Percentiles rank a stretch among this genome's conserved stretches.
phyloP scores from a whole-genome alignment of 2,888 invertebrate species.

The Deroplatys truncata region DNA sequence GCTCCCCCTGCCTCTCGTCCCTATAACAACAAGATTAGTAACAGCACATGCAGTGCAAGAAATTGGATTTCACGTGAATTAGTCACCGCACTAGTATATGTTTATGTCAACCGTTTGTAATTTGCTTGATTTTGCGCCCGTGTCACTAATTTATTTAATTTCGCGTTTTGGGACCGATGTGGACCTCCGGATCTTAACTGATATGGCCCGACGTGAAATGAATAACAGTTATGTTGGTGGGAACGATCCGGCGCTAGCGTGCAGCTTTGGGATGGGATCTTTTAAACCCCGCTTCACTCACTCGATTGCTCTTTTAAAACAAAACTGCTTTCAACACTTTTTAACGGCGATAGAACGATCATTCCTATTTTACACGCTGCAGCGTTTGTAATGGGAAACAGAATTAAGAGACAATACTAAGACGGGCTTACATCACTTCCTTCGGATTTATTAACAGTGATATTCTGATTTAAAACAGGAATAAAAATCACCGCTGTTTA shows the following conservation, averaged over 20 bases:
- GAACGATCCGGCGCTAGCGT: neutral
- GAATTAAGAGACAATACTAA: neutral
- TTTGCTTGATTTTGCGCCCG: neutral
- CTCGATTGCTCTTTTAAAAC: neutral
- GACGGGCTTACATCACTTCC: too few relatives aligned
- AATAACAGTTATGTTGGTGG: neutral
- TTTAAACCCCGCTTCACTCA: neutral
- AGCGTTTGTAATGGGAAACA: neutral
- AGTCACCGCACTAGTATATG: neutral
- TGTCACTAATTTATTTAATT: neutral
- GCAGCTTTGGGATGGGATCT: neutral
- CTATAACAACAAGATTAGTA: conserved; percentile 1
- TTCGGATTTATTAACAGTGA: too few relatives aligned
- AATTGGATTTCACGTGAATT: conserved; percentile 16
- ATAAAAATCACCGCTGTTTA: too few relatives aligned
- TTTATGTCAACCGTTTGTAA: conserved; percentile 3
- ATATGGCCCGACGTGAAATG: neutral
- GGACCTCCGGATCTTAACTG: neutral
- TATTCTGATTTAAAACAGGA: too few relatives aligned
- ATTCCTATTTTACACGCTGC: neutral
- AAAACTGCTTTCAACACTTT: neutral
- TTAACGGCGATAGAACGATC: neutral
- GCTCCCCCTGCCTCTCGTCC: neutral
- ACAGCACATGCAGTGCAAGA: conserved; percentile 1
- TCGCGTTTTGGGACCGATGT: neutral